These are phyloP conservation scores for Rhinichthys osculus DNA, from an alignment of 2,797 vertebrate species.

Conservation along the genomic window DNA sequence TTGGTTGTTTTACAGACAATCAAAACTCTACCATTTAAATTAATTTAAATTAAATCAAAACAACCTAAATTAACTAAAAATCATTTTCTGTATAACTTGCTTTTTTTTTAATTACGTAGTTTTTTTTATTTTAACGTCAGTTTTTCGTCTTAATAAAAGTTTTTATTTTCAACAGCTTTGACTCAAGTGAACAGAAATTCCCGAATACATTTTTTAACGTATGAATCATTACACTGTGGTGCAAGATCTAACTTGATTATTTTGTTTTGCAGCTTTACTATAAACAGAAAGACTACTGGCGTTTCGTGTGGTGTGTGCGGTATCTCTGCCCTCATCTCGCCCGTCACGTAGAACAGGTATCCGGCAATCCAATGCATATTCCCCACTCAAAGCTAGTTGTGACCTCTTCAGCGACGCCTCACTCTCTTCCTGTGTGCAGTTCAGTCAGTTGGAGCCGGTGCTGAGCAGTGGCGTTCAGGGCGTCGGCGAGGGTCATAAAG, in stretches of 20 bases:
- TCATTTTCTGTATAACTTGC: too few species aligned
- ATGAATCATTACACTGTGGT: not conserved
- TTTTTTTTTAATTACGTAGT: too few species aligned
- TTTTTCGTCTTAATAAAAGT: not conserved
- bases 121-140: not conserved
- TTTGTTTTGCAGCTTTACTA: conserved; percentile 84
- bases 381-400: not conserved
- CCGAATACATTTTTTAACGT: not conserved
- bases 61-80: too few species aligned
- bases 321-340: conserved; percentile 87
- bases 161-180: too few species aligned
- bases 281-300: conserved; percentile 94
- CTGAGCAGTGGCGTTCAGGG: conserved; percentile 70
- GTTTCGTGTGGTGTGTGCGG: conserved; percentile 92
- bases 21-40: too few species aligned
- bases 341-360: conserved; percentile 84
- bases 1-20: too few species aligned
- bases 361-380: not conserved
- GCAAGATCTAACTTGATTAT: not conserved
- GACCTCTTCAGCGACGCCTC: not conserved
- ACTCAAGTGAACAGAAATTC: not conserved
- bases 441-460: conserved; percentile 86
- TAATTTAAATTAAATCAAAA: too few species aligned
- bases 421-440: conserved; percentile 74
- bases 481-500: conserved; percentile 80